Evolutionary conservation across 2,113 vertebrate species (phyloP), one percentile per base, ranked within the genome.

Genomic region (Gadus chalcogrammus): DNA sequence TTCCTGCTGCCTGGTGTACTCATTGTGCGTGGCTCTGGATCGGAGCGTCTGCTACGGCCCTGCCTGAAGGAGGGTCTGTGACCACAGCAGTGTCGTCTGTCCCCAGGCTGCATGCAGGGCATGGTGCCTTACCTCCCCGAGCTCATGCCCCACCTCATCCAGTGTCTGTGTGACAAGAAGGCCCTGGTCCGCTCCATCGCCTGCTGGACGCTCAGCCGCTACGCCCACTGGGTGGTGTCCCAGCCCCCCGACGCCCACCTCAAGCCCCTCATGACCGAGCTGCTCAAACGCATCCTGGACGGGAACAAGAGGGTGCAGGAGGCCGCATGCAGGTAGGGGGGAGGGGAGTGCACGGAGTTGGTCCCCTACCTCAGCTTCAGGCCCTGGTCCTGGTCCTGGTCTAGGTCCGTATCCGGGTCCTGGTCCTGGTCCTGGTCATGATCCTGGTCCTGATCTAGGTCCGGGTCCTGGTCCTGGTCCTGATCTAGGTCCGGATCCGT

Each of bases 241-340:
- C 96, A 98, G 85, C 96, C 96, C 0, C 96, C 96, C 0, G 96
- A 98, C 38, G 89, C 93, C 72, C 93, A 97, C 87, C 94, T 98
- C 64, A 98, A 98, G 56, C 96, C 96, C 17, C 92, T 98, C 13
- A 98, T 98, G 96, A 98, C 95, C 0, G 96, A 97, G 81, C 90
- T 98, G 67, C 95, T 98, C 63, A 96, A 97, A 71, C 93, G 96
- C 22, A 95, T 98, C 86, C 91, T 98, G 3, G 96, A 98, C 48
- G 94, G 95, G 79, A 98, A 98, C 87, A 98, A 98, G 71, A 84
- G 96, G 64, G 96, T 98, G 53, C 96, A 98, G 86, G 96, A 98
- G 82, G 96, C 96, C 0, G 96, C 96, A 0, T 98, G 96, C 95
- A 97, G 96, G 95, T 97, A 60, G 13, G 28, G 24, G 18, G 5